Percentiles rank a stretch among this genome's conserved stretches.
Conservation (phyloP, 2,888 invertebrate genomes). For the Thereva nobilitata region DNA sequence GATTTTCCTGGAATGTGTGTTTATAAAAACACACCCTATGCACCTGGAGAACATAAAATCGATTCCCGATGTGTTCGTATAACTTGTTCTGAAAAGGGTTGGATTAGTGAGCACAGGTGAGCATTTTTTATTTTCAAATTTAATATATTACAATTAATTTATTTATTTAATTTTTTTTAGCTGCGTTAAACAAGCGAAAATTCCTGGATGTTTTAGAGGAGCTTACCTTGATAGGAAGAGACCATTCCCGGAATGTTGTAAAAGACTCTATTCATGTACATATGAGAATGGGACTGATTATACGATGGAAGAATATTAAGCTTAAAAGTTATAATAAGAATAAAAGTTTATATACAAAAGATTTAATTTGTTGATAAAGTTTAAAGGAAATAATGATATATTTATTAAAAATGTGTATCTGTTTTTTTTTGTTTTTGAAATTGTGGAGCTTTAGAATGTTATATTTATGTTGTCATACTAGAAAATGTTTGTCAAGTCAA, state of each 20-base stretch:
- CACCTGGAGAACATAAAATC: slow-evolving; percentile 31
- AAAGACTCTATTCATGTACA: slow-evolving; percentile 24
- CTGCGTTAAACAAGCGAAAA: slow-evolving; percentile 8
- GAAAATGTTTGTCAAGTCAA: too few species aligned
- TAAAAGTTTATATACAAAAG: too few species aligned
- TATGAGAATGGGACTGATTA: slow-evolving; percentile 15
- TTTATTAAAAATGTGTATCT: too few species aligned
- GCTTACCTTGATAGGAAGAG: slow-evolving; percentile 17
- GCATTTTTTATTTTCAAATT: not conserved
- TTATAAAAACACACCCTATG: slow-evolving; percentile 21
- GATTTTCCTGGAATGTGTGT: slow-evolving; percentile 35
- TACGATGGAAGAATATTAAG: slow-evolving; percentile 11
- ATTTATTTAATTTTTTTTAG: slow-evolving; percentile 1
- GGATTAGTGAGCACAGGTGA: slow-evolving; percentile 37
- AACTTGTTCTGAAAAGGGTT: slow-evolving; percentile 29
- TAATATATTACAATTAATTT: not conserved
- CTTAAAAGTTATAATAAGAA: too few species aligned
- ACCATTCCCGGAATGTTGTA: slow-evolving; percentile 30
- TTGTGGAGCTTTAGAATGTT: too few species aligned
- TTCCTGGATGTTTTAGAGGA: slow-evolving; percentile 25
- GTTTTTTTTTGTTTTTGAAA: too few species aligned
- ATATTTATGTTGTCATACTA: too few species aligned
- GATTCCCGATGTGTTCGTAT: slow-evolving; percentile 18
- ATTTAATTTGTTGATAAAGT: too few species aligned
- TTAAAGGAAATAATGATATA: too few species aligned